phyloP scores from a whole-genome alignment of 2,113 vertebrate genomes.

The Centropus bengalensis region DNA sequence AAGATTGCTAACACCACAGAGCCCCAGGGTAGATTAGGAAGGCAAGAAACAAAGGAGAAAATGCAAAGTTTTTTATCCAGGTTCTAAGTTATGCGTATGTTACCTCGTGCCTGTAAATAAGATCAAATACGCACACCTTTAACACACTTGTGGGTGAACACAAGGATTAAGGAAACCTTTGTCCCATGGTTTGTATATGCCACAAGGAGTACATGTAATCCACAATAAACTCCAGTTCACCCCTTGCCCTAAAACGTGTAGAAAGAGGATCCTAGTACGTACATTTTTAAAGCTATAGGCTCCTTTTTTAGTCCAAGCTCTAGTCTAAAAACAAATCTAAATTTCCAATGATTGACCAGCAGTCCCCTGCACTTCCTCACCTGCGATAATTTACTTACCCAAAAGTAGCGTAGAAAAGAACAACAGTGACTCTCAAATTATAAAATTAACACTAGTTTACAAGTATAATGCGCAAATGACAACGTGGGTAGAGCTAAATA shows the following conservation, averaged over 20 bases:
- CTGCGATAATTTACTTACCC: background rate
- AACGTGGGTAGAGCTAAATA: background rate
- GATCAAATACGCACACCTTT: background rate
- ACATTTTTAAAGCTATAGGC: background rate
- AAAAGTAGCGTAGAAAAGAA: background rate
- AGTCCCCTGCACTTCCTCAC: background rate
- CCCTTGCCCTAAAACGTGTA: background rate
- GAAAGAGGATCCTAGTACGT: background rate
- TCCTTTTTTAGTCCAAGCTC: background rate
- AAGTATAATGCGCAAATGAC: background rate
- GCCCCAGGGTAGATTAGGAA: conserved; percentile 13
- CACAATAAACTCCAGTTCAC: background rate
- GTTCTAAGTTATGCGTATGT: background rate
- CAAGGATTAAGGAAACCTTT: background rate
- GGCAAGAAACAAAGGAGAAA: background rate
- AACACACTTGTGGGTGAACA: background rate
- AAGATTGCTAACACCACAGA: background rate
- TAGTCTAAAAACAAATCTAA: background rate
- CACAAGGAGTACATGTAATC: background rate
- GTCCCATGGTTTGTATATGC: background rate
- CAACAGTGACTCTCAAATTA: background rate
- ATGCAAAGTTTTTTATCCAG: background rate
- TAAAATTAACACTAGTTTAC: background rate
- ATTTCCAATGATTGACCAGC: background rate
- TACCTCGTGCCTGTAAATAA: background rate